Evolutionary conservation across 2,888 invertebrate genomes (phyloP), one percentile per base, ranked within the genome.

Genomic region (Limnephilus lunatus): DNA sequence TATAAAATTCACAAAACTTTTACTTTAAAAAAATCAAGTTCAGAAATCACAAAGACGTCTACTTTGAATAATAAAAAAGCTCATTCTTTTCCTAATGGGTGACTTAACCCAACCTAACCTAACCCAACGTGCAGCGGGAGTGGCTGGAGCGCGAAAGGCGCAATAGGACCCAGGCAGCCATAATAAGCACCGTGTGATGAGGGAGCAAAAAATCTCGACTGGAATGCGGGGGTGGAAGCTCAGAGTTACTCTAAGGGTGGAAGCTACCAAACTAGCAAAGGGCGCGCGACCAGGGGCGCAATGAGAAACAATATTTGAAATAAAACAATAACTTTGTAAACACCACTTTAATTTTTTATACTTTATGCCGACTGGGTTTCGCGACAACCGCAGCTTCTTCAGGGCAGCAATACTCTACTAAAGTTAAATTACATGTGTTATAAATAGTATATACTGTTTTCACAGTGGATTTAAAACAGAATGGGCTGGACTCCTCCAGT

Each of bases 181-280:
- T 82, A 82, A 89, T 91, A 88, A 87, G 82, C 86, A 85, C 44
- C 90, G 53, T 90, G 68, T 85, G 80, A 80, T 90, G 81, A 68
- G 81, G 89, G 89, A 88, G 35, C 53, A 81, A 91, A 91, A 91
- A 88, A 82, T 53, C 30, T 32, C 48, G 31, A 80, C 25, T 80
- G 91, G 91, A 91, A 91, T 91, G 91, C 91, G 86, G 91, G 32
- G 91, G 91, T 86, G 39, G 80, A 81, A 48, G 80, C 39, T 35
- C n/a, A n/a, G n/a, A n/a, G n/a, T n/a, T n/a, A n/a, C n/a, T n/a
- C n/a, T n/a, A n/a, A n/a, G 32, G 91, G 91, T 86, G 39, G 80
- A 81, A 48, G 80, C 39, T 35, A 25, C 85, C 19, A 35, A 32
- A 25, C 44, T 19, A 7, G 86, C 44, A 19, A 30, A 44, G 30